phyloP scores from a whole-genome alignment of 1,140 invertebrate genomes.

The Cotesia vestalis region DNA sequence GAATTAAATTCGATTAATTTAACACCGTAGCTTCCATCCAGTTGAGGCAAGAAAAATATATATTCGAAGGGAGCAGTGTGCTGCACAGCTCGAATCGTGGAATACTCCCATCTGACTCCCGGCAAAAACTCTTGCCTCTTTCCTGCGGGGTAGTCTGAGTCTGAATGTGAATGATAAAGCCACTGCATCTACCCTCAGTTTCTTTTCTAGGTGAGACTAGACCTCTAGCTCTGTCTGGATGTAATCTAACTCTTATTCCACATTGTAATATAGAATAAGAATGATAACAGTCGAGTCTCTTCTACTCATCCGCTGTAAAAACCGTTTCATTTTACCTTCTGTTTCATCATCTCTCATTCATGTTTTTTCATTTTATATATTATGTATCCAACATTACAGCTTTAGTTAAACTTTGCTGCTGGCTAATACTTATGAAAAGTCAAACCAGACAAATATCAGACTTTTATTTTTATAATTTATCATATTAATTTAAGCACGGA shows the following conservation, averaged over 20 bases:
- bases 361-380: no score
- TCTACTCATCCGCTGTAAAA: not conserved
- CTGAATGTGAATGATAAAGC: slow-evolving; percentile 11
- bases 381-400: not conserved
- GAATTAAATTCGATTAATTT: slow-evolving; percentile 40
- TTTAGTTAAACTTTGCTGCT: no score
- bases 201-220: no score
- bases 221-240: not conserved
- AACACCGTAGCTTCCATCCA: slow-evolving; percentile 17
- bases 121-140: no score
- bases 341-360: no score
- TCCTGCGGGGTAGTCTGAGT: not conserved
- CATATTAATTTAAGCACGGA: not conserved
- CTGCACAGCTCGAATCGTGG: not conserved
- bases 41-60: slow-evolving; percentile 26
- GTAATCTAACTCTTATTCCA: slow-evolving; percentile 1
- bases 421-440: no score
- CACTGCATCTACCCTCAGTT: not conserved
- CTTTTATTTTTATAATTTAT: not conserved
- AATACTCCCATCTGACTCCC: no score
- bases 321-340: not conserved
- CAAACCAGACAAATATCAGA: no score
- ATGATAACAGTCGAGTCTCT: slow-evolving; percentile 1
- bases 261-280: slow-evolving; percentile 15
- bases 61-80: not conserved